Conservation (phyloP, 1,140 invertebrate genomes). For the Hesperophylax magnus region DNA sequence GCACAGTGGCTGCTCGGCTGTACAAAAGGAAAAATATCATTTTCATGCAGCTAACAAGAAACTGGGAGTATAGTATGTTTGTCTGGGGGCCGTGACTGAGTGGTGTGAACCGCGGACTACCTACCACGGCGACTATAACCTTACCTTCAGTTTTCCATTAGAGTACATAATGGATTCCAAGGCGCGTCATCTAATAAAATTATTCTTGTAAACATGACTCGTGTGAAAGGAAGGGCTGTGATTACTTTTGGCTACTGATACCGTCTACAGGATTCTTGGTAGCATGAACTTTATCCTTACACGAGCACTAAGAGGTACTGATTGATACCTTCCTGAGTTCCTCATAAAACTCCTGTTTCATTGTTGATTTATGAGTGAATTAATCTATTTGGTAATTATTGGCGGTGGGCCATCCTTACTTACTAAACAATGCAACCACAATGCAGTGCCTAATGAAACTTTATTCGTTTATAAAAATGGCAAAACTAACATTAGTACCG, state of each 20-base stretch:
- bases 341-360: too few species aligned
- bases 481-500: too few species aligned
- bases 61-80: background rate
- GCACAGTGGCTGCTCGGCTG: too few species aligned
- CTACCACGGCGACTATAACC: background rate
- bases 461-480: too few species aligned
- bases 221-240: conserved; percentile 16
- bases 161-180: conserved; percentile 48
- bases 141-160: conserved; percentile 50
- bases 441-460: too few species aligned
- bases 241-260: background rate
- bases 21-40: conserved; percentile 54
- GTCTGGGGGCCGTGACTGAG: conserved; percentile 16
- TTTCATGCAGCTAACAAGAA: conserved; percentile 43
- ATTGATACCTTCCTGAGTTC: too few species aligned
- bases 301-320: too few species aligned
- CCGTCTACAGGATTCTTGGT: background rate
- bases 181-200: conserved; percentile 44
- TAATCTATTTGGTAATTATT: too few species aligned
- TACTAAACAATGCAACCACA: too few species aligned
- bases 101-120: background rate
- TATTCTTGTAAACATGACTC: conserved; percentile 40
- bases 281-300: too few species aligned
- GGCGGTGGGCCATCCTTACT: too few species aligned
- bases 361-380: too few species aligned